These are phyloP conservation scores for Hedya salicella DNA, from an alignment of 2,888 invertebrate genomes.

Conservation along the genomic window DNA sequence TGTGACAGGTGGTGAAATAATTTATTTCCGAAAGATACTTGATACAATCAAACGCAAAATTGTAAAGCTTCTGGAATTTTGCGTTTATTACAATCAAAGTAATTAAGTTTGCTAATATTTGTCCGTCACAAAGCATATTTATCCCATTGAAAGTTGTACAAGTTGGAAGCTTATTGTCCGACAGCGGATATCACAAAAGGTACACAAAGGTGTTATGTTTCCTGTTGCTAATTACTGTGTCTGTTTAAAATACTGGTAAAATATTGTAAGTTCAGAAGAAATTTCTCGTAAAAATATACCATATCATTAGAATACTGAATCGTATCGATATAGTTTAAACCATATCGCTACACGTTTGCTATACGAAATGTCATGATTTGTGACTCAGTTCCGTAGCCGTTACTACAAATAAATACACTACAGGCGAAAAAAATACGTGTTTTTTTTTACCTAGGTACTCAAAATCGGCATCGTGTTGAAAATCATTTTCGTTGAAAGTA, in stretches of 20 bases:
- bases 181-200: constrained; percentile 1
- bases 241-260: not conserved
- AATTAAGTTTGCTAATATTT: constrained; percentile 17
- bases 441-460: no score
- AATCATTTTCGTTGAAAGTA: no score
- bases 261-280: not conserved
- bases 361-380: no score
- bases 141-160: constrained; percentile 4
- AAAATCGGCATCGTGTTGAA: no score
- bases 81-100: constrained; percentile 19
- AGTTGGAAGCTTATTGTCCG: not conserved
- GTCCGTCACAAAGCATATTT: not conserved
- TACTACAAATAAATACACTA: no score
- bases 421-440: no score
- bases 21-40: not conserved
- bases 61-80: constrained; percentile 1
- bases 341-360: no score
- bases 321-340: no score
- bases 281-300: no score
- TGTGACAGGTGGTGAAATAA: no score
- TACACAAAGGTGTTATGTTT: constrained; percentile 2
- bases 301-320: no score
- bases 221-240: not conserved
- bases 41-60: not conserved
- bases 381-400: no score